phyloP scores from a whole-genome alignment of 1,140 invertebrate genomes.

The Euura lappo region DNA sequence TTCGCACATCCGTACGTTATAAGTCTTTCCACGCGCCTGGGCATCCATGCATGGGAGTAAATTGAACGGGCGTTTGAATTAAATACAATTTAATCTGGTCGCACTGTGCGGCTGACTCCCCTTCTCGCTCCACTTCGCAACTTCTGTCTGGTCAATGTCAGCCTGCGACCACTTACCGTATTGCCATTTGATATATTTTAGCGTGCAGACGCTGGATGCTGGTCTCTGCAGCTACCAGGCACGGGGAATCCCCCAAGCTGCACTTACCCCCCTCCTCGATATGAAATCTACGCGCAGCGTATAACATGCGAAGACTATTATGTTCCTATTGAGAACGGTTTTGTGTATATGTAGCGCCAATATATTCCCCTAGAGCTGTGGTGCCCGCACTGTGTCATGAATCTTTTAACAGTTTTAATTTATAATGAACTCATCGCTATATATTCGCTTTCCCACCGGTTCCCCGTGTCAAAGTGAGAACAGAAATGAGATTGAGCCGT shows the following conservation, averaged over 20 bases:
- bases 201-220: conserved; percentile 10
- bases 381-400: background rate
- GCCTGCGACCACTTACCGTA: conserved; percentile 57
- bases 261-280: background rate
- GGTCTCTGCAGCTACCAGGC: background rate
- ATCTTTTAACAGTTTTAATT: background rate
- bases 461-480: background rate
- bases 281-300: background rate
- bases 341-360: background rate
- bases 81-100: conserved; percentile 55
- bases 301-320: background rate
- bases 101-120: conserved; percentile 23
- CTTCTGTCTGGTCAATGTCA: conserved; percentile 53
- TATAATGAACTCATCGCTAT: conserved; percentile 5
- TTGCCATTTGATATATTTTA: conserved; percentile 60
- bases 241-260: background rate
- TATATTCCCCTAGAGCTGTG: background rate
- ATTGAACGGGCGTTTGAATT: conserved; percentile 46
- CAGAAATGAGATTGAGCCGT: background rate
- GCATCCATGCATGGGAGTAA: conserved; percentile 4
- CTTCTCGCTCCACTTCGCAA: conserved; percentile 11
- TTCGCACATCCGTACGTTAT: no score
- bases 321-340: background rate
- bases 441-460: background rate
- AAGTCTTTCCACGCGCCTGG: background rate